phyloP scores from a whole-genome alignment of 2,797 vertebrate species.

The Hippopotamyrus pictus region DNA sequence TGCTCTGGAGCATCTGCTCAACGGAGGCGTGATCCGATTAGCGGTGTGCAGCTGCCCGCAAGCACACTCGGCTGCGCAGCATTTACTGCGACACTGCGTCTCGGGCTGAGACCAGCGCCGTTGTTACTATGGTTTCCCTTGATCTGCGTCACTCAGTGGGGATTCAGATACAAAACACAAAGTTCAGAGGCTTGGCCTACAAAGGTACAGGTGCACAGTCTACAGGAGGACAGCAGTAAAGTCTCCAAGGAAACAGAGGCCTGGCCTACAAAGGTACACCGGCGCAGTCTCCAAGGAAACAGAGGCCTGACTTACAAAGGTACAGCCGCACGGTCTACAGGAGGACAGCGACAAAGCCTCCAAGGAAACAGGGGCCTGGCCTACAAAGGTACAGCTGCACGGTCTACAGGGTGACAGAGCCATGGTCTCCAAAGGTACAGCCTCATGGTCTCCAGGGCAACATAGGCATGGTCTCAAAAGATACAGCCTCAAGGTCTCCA shows the following conservation, averaged over 20 bases:
- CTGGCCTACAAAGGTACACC: neutral
- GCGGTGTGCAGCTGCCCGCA: neutral
- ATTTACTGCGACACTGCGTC: neutral
- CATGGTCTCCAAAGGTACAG: neutral
- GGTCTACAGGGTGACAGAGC: neutral
- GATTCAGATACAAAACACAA: neutral
- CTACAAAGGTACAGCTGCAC: neutral
- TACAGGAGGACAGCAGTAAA: neutral
- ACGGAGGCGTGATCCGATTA: neutral
- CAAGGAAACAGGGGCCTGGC: conserved; percentile 17
- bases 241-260: neutral
- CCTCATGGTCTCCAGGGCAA: neutral
- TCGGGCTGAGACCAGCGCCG: neutral
- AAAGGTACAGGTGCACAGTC: neutral
- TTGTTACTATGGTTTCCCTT: conserved; percentile 21
- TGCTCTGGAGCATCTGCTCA: neutral
- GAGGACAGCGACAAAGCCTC: neutral
- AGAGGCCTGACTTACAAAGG: neutral
- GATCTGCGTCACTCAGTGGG: neutral
- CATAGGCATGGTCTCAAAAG: neutral
- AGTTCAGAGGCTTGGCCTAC: neutral
- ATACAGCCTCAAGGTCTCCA: neutral
- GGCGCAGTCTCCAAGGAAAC: conserved; percentile 20
- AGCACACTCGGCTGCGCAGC: neutral
- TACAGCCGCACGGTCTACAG: neutral